Base-by-base conservation (phyloP, 1,140 invertebrate species). In the Meloidogyne floridensis region DNA sequence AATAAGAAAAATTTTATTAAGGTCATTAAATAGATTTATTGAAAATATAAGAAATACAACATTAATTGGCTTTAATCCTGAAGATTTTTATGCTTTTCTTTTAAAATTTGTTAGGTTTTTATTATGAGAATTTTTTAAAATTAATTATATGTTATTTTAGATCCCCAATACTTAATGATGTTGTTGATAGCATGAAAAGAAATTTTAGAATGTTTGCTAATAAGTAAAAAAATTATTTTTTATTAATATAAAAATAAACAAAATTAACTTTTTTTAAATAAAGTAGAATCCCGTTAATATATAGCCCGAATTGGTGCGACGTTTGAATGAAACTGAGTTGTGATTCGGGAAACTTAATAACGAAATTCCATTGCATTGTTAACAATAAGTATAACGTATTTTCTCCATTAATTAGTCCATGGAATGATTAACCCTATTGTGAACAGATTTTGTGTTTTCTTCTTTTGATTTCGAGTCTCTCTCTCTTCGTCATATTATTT, bases 31-130 rank as follows among this genome's bases (percentile, higher is more conserved):
- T 69, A 65, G 13, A 71, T 79, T 65, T 32, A 71, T 15, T 42
- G 11, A 15, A 42, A 79, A 32, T 18, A n/a, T 54, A 79, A 71
- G 20, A 51, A 69, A 43, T 79, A 71, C 42, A 51, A 79, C 59
- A 6, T 65, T 65, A 65, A 65, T 65, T 65, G 59, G 59, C 7
- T 65, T 65, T 65, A 65, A 65, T 65, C 59, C 59, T 43, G 77
- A 79, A 11, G 77, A 79, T 47, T 79, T 79, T 53, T 79, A 79
- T 72, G 65, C 53, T 47, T 79, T 79, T 71, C 65, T 79, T 69
- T 72, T 79, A 43, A 79, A 79, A 47, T 79, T 79, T 43, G 77
- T 79, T n/a, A 79, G 72, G 77, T 79, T 13, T 69, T 71, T n/a
- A 54, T n/a, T 42, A n/a, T 75, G 2, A 18, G 13, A 8, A 20